Base-by-base conservation (phyloP, 2,888 invertebrate genomes). In the Drosophila kambysellisi region DNA sequence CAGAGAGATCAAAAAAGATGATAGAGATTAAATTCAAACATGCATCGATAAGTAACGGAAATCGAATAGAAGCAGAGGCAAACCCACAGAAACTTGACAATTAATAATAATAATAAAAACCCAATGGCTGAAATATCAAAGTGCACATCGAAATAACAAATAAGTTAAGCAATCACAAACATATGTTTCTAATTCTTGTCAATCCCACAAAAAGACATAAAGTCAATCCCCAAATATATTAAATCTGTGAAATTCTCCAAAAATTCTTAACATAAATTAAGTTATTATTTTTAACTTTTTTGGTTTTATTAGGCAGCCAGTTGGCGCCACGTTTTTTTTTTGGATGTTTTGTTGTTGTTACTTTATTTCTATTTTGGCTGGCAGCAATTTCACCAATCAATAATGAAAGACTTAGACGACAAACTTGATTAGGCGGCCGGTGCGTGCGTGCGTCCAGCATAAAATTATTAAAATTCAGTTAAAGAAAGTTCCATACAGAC, bases 391-490 rank as follows among this genome's bases (percentile, higher is more conserved):
- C 87, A 88, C 87, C 90, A 85, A 88, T 89, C 90, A 90, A 91
- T 89, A 91, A 88, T 88, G 91, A 85, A 88, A 83, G 86, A 85
- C 88, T 90, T 85, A 83, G 80, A 88, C 77, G 88, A 86, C 90
- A 91, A 88, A 91, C 91, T 91, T 88, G 87, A 90, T 89, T 89
- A 88, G 86, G 76, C 70, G 73, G 57, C 69, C 52, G 60, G 76
- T 82, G 85, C 88, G 90, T 89, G 84, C 90, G 74, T 80, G 81
- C 83, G 86, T 86, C 83, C 77, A 76, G 90, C 87, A 88, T 86
- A 87, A 90, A 88, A 88, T 90, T 90, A 88, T 90, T 88, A 88
- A 89, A 90, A 86, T 90, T 90, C 87, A 90, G 87, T 88, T 90
- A 86, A 86, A 86, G 90, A 86, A 86, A 86, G 90, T 90, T 90